Conservation (phyloP, 1,140 invertebrate genomes). For the Oryzaephilus surinamensis region DNA sequence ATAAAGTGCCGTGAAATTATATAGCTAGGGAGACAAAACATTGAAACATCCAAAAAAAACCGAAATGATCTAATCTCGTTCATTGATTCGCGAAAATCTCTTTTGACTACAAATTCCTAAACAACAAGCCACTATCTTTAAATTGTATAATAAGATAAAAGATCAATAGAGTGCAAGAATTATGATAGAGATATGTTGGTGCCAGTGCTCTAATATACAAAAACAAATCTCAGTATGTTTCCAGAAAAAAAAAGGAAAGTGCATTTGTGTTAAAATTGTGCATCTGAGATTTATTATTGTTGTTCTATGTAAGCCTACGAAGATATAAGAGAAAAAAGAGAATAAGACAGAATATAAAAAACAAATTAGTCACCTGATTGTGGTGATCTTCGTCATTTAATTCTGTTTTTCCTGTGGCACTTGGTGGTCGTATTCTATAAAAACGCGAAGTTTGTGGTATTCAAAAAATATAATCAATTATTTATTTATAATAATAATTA, state of each 20-base stretch:
- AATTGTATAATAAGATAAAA: neutral
- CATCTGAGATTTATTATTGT: slow-evolving; percentile 15
- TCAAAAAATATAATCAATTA: neutral
- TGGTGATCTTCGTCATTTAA: slow-evolving; percentile 29
- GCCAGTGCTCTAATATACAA: slow-evolving; percentile 32
- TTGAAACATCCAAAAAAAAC: neutral
- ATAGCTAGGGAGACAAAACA: too few relatives aligned
- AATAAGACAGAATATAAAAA: slow-evolving; percentile 13
- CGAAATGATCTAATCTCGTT: slow-evolving; percentile 8
- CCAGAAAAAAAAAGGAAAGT: neutral
- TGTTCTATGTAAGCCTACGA: slow-evolving; percentile 12
- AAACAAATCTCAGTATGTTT: slow-evolving; percentile 20
- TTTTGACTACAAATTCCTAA: too few relatives aligned
- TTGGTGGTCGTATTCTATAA: slow-evolving; percentile 27
- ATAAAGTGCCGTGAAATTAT: too few relatives aligned
- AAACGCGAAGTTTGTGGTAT: slow-evolving; percentile 15
- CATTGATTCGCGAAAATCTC: too few relatives aligned
- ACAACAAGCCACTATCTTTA: slow-evolving; percentile 1
- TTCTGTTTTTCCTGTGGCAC: slow-evolving; percentile 28
- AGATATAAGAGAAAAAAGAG: slow-evolving; percentile 14
- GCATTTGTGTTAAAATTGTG: neutral
- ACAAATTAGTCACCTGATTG: slow-evolving; percentile 29
- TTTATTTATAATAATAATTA: too few relatives aligned
- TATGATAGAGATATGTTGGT: slow-evolving; percentile 36
- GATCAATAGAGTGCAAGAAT: slow-evolving; percentile 25